phyloP scores from a whole-genome alignment of 37 sponge, comb jelly and placozoan species.

The Spongilla lacustris region DNA sequence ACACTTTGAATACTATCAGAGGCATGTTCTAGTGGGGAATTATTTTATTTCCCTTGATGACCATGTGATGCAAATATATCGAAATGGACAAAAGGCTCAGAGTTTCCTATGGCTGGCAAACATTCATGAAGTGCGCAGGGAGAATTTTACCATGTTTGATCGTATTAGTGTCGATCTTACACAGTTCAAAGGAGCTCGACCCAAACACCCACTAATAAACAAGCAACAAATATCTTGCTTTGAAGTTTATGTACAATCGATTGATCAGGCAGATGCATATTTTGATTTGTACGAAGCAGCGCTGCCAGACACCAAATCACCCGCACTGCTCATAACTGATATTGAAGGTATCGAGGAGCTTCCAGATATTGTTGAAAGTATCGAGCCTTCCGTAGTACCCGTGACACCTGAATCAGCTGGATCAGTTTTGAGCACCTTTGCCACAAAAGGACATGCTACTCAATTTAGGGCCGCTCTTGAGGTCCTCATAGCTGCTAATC shows the following conservation, averaged over 20 bases:
- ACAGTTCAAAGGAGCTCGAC: constrained; percentile 20
- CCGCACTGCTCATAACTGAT: not conserved
- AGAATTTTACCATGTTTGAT: constrained; percentile 21
- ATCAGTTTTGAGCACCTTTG: not conserved
- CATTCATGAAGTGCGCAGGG: not conserved
- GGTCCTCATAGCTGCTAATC: not conserved
- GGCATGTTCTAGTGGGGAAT: constrained; percentile 41
- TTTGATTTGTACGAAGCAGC: constrained; percentile 54
- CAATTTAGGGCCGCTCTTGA: constrained; percentile 21
- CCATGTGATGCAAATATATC: constrained; percentile 61
- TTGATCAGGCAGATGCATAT: constrained; percentile 22
- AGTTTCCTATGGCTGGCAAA: constrained; percentile 58
- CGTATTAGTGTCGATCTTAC: constrained; percentile 77
- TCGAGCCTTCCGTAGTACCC: too few relatives aligned
- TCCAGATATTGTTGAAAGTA: constrained; percentile 8
- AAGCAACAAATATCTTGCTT: constrained; percentile 47
- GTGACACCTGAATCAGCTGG: not conserved
- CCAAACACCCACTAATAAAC: constrained; percentile 56
- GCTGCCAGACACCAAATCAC: not conserved
- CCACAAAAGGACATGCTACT: constrained; percentile 22
- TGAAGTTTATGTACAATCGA: constrained; percentile 69
- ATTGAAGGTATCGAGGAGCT: constrained; percentile 42
- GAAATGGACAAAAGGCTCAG: constrained; percentile 29
- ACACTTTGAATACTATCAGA: constrained; percentile 34
- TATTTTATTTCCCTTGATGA: constrained; percentile 45